Evolutionary conservation across 1,140 invertebrate species (phyloP).

Genomic region (Dryas iulia): DNA sequence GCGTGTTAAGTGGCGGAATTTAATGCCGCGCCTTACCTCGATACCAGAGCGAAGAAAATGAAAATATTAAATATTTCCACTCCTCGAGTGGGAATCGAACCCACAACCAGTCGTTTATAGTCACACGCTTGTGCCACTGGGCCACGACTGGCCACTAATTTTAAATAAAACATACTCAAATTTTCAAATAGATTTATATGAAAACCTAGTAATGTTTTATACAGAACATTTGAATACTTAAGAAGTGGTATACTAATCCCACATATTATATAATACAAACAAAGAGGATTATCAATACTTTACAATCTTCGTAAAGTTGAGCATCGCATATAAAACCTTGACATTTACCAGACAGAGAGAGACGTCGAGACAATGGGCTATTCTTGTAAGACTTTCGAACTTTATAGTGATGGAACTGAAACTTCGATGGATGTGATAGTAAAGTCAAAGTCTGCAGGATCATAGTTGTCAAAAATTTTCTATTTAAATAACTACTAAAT

Average conservation of each 20-base stretch:
- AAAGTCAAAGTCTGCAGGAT: neutral
- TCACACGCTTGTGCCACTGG: no score
- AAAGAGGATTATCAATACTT: neutral
- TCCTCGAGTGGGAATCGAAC: no score
- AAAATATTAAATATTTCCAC: no score
- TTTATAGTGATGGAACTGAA: conserved; percentile 7
- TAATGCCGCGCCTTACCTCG: no score
- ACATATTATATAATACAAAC: neutral
- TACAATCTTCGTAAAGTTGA: neutral
- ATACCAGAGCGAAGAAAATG: no score
- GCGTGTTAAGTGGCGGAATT: no score
- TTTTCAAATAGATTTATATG: no score
- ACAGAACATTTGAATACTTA: neutral
- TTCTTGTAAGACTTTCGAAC: conserved; percentile 8
- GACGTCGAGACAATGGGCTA: conserved; percentile 17
- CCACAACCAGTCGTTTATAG: no score
- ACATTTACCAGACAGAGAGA: conserved; percentile 14
- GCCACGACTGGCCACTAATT: no score
- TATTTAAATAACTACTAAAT: neutral
- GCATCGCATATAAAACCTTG: neutral
- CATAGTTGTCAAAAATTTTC: neutral
- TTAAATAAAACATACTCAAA: no score
- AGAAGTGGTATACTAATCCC: neutral
- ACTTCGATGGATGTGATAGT: neutral
- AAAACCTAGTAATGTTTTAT: no score